Conservation (phyloP, 2,797 vertebrate species). For the Enteromius anoplus region DNA sequence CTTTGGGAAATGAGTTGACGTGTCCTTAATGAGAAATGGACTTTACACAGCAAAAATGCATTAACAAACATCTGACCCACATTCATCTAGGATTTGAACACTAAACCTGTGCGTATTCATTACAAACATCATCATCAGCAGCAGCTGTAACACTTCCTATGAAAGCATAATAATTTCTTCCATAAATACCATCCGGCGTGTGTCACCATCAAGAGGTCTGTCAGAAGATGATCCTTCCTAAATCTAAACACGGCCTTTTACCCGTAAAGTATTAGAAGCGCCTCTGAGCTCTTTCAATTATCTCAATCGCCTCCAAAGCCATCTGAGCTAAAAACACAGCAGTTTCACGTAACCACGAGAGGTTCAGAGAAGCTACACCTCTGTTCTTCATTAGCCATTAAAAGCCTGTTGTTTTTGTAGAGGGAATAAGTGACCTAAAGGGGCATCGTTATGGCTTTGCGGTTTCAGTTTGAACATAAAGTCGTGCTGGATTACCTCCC, state of each 20-base stretch:
- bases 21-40: constrained; percentile 3
- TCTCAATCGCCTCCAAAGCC: constrained; percentile 60
- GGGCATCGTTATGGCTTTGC: constrained; percentile 37
- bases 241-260: constrained; percentile 36
- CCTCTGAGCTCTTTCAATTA: constrained; percentile 55
- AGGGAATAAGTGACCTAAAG: constrained; percentile 51
- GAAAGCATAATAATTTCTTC: constrained; percentile 28
- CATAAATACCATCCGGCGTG: constrained; percentile 40
- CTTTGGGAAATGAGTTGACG: neutral
- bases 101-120: constrained; percentile 18
- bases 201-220: constrained; percentile 38
- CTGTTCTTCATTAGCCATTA: constrained; percentile 60
- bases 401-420: constrained; percentile 57
- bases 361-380: constrained; percentile 53
- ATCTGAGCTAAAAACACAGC: constrained; percentile 56
- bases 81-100: constrained; percentile 21
- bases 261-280: constrained; percentile 41
- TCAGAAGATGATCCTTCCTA: constrained; percentile 45
- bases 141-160: constrained; percentile 25
- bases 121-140: constrained; percentile 1
- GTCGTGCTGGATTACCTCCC: constrained; percentile 50
- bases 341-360: constrained; percentile 55
- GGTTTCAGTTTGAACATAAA: constrained; percentile 44
- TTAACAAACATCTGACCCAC: constrained; percentile 17
- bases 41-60: constrained; percentile 2